Percentiles rank a stretch among this genome's conserved stretches.
phyloP scores from a whole-genome alignment of 2,797 vertebrate genomes.

The Clarias laeviceps region DNA sequence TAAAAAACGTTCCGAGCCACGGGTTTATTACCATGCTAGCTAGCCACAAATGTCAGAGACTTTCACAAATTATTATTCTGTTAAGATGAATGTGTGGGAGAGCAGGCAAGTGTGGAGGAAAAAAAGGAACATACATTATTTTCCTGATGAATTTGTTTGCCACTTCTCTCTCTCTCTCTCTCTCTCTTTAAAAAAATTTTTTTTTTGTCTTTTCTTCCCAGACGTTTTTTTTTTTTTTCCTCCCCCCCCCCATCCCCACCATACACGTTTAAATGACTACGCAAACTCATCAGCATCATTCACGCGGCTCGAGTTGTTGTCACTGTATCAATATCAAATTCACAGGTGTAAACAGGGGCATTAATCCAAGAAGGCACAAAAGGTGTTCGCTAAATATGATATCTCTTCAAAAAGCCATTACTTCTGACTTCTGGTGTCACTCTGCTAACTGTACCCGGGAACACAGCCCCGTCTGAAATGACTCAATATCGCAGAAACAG shows the following conservation, averaged over 20 bases:
- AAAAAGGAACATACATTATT: slow-evolving; percentile 76
- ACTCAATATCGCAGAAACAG: background rate
- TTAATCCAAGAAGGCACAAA: slow-evolving; percentile 16
- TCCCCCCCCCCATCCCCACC: background rate
- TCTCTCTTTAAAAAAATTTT: slow-evolving; percentile 53
- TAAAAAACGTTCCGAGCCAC: slow-evolving; percentile 99
- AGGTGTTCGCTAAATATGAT: slow-evolving; percentile 23
- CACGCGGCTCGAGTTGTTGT: slow-evolving; percentile 43
- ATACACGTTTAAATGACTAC: slow-evolving; percentile 36
- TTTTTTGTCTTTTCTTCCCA: slow-evolving; percentile 45
- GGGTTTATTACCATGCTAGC: slow-evolving; percentile 99
- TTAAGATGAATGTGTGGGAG: slow-evolving; percentile 85
- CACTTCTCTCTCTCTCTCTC: slow-evolving; percentile 64
- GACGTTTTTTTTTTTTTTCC: background rate
- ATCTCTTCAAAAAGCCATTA: slow-evolving; percentile 12
- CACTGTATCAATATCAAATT: slow-evolving; percentile 33
- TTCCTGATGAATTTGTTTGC: slow-evolving; percentile 77
- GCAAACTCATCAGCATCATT: slow-evolving; percentile 47
- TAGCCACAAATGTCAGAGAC: slow-evolving; percentile 94
- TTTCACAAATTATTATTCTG: slow-evolving; percentile 87
- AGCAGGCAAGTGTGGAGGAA: slow-evolving; percentile 80
- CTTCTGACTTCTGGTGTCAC: slow-evolving; percentile 1
- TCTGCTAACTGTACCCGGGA: background rate
- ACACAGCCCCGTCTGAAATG: background rate
- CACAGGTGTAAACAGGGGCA: slow-evolving; percentile 38